Percentiles rank a stretch among this genome's conserved stretches.
These are phyloP conservation scores for Tapirus indicus DNA, from an alignment of 2,797 vertebrate species.

Conservation along the genomic window DNA sequence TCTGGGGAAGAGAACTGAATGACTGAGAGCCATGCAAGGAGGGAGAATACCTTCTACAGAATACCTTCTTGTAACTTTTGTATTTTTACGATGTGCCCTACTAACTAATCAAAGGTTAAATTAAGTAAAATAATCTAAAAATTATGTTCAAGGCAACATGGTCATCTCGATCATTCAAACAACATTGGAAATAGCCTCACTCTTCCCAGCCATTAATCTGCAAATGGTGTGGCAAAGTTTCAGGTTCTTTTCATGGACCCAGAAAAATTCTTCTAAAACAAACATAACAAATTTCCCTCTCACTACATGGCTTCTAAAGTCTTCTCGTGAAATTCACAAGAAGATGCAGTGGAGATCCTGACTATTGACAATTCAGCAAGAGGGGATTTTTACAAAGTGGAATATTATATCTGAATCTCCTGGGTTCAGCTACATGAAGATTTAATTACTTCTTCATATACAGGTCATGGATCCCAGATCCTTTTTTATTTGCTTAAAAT, in stretches of 20 bases:
- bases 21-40: accelerated
- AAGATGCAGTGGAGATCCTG: neutral
- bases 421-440: neutral
- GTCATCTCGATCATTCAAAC: neutral
- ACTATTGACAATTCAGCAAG: neutral
- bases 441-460: neutral
- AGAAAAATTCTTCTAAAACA: conserved; percentile 17
- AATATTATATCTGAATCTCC: neutral
- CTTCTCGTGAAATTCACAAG: neutral
- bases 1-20: neutral
- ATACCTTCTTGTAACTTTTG: neutral
- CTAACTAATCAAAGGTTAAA: neutral
- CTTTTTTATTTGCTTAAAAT: conserved; percentile 3
- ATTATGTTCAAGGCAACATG: neutral
- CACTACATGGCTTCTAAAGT: neutral
- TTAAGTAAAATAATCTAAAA: neutral
- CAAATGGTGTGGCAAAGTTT: neutral
- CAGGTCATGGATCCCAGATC: neutral
- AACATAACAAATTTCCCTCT: neutral
- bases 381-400: neutral
- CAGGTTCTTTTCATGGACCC: neutral
- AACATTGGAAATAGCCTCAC: neutral
- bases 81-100: neutral
- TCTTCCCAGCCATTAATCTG: neutral
- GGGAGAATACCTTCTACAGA: neutral